phyloP scores from a whole-genome alignment of 2,113 vertebrate species.

The Struthio camelus region DNA sequence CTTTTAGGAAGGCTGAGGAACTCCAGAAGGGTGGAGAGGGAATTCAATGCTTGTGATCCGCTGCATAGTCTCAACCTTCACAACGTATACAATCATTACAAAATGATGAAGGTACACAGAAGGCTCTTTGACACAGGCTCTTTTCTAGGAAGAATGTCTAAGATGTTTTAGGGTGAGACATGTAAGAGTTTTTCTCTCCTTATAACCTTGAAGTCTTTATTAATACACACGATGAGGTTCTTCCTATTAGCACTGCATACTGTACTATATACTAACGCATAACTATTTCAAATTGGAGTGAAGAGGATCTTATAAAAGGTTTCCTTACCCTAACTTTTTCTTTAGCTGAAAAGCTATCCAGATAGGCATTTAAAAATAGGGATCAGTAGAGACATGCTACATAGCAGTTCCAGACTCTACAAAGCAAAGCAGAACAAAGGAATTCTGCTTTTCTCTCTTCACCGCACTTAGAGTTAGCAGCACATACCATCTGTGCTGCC shows the following conservation, averaged over 20 bases:
- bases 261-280: accelerated
- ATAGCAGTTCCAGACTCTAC: not conserved
- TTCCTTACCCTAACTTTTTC: not conserved
- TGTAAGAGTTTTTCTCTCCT: not conserved
- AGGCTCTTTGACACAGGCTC: not conserved
- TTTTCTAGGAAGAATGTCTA: not conserved
- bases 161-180: not conserved
- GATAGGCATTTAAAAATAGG: not conserved
- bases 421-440: not conserved
- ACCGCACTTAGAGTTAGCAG: not conserved
- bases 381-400: not conserved
- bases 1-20: not conserved
- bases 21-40: not conserved
- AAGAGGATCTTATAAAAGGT: not conserved
- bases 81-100: not conserved
- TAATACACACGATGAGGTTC: not conserved
- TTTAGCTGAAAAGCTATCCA: not conserved
- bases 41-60: not conserved
- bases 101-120: not conserved
- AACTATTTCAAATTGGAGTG: not conserved
- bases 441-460: not conserved
- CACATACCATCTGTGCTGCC: not conserved
- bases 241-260: not conserved
- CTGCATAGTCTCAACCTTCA: not conserved
- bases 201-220: not conserved